Conservation (phyloP, 2,113 vertebrate genomes). For the Mixornis gularis region DNA sequence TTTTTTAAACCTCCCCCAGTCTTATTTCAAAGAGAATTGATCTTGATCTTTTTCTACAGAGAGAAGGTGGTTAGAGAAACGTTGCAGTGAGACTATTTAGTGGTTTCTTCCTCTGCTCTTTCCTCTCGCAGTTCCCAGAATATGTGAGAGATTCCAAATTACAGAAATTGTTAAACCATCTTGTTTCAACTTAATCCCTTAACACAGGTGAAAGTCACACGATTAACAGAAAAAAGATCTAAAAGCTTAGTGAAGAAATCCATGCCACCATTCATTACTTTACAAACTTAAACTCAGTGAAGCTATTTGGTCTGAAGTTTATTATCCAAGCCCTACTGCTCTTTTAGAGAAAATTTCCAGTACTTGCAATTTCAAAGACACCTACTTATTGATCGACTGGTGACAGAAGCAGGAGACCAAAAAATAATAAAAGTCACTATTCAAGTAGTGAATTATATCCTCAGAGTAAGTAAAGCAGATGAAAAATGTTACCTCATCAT, state of each 20-base stretch:
- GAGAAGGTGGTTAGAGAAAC: not conserved
- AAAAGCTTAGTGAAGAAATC: not conserved
- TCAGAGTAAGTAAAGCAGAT: not conserved
- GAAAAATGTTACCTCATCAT: constrained; percentile 88
- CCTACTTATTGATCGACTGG: not conserved
- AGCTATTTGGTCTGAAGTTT: not conserved
- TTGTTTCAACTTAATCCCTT: not conserved
- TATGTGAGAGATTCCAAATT: not conserved
- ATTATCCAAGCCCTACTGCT: not conserved
- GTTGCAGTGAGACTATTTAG: not conserved
- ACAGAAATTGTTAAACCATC: not conserved
- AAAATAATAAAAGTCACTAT: not conserved
- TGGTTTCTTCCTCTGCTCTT: not conserved
- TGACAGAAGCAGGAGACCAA: not conserved
- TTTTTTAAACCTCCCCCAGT: not conserved
- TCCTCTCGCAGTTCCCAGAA: rapidly evolving
- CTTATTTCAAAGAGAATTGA: not conserved
- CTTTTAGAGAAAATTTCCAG: not conserved
- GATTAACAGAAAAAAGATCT: not conserved
- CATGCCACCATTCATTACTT: not conserved
- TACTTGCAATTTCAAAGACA: not conserved
- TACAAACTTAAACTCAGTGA: not conserved
- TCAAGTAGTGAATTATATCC: not conserved
- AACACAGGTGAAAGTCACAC: not conserved
- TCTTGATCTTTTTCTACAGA: not conserved